Base-by-base conservation (phyloP, 2,888 invertebrate species). In the Helicoverpa assulta region DNA sequence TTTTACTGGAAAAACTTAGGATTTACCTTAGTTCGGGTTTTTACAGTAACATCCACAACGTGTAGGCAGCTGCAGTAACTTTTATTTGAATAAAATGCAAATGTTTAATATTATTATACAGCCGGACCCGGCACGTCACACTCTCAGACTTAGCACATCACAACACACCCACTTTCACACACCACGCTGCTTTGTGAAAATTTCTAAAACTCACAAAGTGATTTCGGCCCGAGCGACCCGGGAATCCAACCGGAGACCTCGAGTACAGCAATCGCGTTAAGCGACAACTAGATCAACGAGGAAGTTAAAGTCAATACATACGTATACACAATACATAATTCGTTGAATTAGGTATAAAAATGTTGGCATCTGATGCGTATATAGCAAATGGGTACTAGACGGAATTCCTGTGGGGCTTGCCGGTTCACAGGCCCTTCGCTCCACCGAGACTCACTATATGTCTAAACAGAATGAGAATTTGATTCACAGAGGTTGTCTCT, bases 391-490 rank as follows among this genome's bases (percentile, higher is more conserved):
- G 29, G 29, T 37, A 40, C 7, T 51, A 59, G n/a, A 37, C 26
- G 6, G 47, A 60, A 14, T 16, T 33, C 51, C 29, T 62, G 16
- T 2, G 53, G 29, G 70, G 40, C 8, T 53, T 55, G 43, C 16
- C 67, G 55, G 61, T 55, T 40, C 58, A 51, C 52, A 26, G 37
- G 12, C 37, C 18, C 18, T 29, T n/a, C 26, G 43, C 16, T 8
- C 26, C 50, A 5, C n/a, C 18, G 53, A 16, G n/a, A 37, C 50
- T 50, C 18, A 40, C 62, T 65, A 26, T 59, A 53, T 52, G 18
- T 37, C 58, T 59, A 43, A 67, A 78, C 40, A 67, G 33, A 33
- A 47, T 29, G 53, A 60, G 57, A 55, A 61, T 64, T 68, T 62
- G 51, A 62, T 58, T 56, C 50, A 50, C 33, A 50, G 26, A 63